A percentile compares a stretch with the other conserved stretches of the same genome.
phyloP scores from a whole-genome alignment of 2,113 vertebrate species.

The Pygoscelis antarcticus region DNA sequence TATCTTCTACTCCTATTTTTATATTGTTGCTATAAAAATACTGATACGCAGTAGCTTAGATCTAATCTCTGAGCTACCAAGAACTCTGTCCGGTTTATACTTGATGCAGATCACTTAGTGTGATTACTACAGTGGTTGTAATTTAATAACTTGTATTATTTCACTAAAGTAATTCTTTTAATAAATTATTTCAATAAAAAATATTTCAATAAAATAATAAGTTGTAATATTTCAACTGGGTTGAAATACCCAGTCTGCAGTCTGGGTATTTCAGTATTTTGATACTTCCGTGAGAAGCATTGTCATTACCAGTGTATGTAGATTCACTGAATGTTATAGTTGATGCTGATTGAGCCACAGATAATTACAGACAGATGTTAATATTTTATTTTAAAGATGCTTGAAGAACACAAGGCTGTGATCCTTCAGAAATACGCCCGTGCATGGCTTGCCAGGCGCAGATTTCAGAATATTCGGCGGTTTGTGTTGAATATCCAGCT shows the following conservation, averaged over 20 bases:
- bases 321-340: neutral
- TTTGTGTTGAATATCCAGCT: constrained; percentile 95
- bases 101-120: neutral
- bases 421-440: constrained; percentile 92
- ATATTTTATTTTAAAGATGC: constrained; percentile 78
- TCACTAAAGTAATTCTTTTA: too few relatives aligned
- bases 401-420: constrained; percentile 89
- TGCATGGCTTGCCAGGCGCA: constrained; percentile 90
- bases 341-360: neutral
- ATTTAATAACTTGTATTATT: too few relatives aligned
- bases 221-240: too few relatives aligned
- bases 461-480: constrained; percentile 90
- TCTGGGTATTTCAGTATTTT: neutral
- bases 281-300: neutral
- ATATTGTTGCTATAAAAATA: neutral
- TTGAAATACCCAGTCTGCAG: neutral
- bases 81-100: neutral
- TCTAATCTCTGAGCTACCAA: neutral
- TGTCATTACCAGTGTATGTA: neutral
- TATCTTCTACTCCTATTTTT: neutral
- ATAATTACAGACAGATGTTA: neutral
- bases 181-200: too few relatives aligned
- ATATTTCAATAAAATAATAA: too few relatives aligned
- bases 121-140: neutral
- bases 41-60: neutral